These are phyloP conservation scores for Gryllus longicercus DNA, from an alignment of 2,888 invertebrate species.

Conservation along the genomic window DNA sequence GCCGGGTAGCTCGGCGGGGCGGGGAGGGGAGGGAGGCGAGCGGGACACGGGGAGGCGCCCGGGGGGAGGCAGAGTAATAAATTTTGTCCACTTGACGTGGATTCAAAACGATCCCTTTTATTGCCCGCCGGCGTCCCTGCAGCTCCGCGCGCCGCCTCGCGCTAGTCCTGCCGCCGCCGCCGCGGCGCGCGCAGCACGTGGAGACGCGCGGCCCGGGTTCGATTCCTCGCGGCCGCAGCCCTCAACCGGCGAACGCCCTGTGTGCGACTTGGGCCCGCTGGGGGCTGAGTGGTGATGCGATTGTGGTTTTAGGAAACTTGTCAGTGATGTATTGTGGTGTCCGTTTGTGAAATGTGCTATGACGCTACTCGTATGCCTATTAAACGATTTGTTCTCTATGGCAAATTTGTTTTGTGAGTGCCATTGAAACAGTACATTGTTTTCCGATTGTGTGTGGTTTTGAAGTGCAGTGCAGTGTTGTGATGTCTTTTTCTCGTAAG, in stretches of 20 bases:
- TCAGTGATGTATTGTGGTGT: too few species aligned
- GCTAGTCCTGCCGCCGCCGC: constrained; percentile 42
- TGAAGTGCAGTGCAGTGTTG: not conserved
- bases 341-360: too few species aligned
- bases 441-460: not conserved
- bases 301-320: too few species aligned
- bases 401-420: too few species aligned
- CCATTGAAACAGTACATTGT: too few species aligned
- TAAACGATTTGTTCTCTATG: not conserved
- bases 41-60: constrained; percentile 38
- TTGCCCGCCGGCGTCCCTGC: constrained; percentile 46
- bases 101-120: constrained; percentile 54
- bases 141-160: constrained; percentile 45
- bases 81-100: constrained; percentile 55
- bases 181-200: not conserved
- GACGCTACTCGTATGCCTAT: too few species aligned
- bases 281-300: too few species aligned
- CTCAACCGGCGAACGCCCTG: not conserved
- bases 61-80: constrained; percentile 49
- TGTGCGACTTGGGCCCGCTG: not conserved
- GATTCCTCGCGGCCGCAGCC: not conserved
- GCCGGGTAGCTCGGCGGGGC: not conserved
- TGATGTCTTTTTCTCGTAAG: not conserved
- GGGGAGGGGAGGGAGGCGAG: not conserved
- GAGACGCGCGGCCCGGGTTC: not conserved